phyloP scores from a whole-genome alignment of 2,113 vertebrate genomes.

The Diadophis punctatus region DNA sequence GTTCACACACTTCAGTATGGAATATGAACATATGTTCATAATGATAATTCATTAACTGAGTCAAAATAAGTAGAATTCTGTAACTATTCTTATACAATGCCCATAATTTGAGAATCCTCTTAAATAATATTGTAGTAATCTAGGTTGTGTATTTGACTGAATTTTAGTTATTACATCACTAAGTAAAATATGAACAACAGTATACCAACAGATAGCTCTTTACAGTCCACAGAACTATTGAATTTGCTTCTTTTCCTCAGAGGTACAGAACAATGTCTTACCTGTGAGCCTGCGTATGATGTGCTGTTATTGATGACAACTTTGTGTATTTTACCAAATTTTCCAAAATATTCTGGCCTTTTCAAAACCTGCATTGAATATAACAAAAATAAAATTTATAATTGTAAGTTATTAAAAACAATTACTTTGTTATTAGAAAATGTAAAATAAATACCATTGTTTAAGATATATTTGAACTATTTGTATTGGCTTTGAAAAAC shows the following conservation, averaged over 20 bases:
- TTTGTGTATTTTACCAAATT: slow-evolving; percentile 99
- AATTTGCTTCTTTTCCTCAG: not conserved
- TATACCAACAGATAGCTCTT: not conserved
- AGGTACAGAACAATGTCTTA: slow-evolving; percentile 58
- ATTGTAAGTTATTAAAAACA: not conserved
- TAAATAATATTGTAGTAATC: not conserved
- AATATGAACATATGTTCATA: not conserved
- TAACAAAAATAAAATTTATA: not conserved
- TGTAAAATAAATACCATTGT: not conserved
- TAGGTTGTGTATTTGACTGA: not conserved
- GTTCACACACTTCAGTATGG: not conserved
- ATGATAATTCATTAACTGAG: not conserved
- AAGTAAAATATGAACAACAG: not conserved
- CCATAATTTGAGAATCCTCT: not conserved
- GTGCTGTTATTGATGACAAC: slow-evolving; percentile 99
- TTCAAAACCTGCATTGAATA: slow-evolving; percentile 85
- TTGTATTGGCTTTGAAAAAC: not conserved
- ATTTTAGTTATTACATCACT: not conserved
- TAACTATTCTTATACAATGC: not conserved
- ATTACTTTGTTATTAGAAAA: too few relatives aligned
- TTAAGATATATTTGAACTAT: not conserved
- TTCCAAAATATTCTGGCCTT: slow-evolving; percentile 98
- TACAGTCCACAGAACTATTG: not conserved
- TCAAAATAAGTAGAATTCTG: not conserved
- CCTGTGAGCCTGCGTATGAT: slow-evolving; percentile 99